A percentile compares a stretch with the other conserved stretches of the same genome.
phyloP scores from a whole-genome alignment of 35 echinoderm and acorn worm genomes.

The Apostichopus parvimensis region DNA sequence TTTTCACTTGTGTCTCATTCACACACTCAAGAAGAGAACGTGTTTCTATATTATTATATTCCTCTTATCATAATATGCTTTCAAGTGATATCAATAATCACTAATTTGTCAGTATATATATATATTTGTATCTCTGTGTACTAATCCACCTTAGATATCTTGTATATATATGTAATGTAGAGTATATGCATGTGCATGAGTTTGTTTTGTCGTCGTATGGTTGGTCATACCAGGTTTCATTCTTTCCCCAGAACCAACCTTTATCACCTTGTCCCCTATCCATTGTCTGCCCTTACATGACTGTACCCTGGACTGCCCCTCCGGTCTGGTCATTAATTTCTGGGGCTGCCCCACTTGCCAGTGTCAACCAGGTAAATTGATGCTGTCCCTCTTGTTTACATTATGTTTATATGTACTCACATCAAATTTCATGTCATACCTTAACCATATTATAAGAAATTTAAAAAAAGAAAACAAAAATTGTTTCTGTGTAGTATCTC shows the following conservation, averaged over 20 bases:
- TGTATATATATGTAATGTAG: too few relatives aligned
- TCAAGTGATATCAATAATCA: too few relatives aligned
- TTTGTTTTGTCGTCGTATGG: neutral
- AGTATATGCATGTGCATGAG: constrained; percentile 29
- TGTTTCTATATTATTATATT: neutral
- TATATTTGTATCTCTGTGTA: neutral
- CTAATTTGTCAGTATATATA: neutral
- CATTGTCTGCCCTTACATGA: constrained; percentile 30
- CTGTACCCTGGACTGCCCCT: constrained; percentile 64
- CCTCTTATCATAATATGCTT: too few relatives aligned
- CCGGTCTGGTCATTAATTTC: constrained; percentile 51
- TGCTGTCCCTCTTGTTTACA: neutral
- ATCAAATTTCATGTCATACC: too few relatives aligned
- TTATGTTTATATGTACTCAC: neutral
- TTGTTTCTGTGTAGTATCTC: too few relatives aligned
- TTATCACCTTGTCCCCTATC: constrained; percentile 54
- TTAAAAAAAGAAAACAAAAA: too few relatives aligned
- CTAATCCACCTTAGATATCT: neutral
- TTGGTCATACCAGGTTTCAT: constrained; percentile 1
- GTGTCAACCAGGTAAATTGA: constrained; percentile 64
- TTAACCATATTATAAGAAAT: too few relatives aligned
- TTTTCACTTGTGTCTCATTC: too few relatives aligned
- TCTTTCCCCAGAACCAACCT: constrained; percentile 58
- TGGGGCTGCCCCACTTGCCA: constrained; percentile 64
- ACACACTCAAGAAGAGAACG: too few relatives aligned